Evolutionary conservation across 2,888 invertebrate species (phyloP).

Genomic region (Tetheella fluctuosa): DNA sequence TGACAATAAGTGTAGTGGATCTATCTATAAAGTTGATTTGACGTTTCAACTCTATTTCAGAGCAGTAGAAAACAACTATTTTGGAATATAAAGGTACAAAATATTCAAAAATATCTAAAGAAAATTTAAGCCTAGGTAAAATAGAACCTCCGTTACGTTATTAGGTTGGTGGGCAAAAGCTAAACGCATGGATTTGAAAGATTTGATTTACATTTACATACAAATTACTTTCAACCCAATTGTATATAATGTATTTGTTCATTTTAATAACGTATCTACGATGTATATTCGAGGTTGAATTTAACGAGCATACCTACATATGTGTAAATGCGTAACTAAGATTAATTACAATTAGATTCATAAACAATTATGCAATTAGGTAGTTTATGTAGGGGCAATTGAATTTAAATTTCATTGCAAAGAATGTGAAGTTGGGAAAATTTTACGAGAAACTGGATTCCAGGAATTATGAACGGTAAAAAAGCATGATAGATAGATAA

Average conservation of each 20-base stretch:
- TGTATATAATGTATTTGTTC: background rate
- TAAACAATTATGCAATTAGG: background rate
- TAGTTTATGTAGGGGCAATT: background rate
- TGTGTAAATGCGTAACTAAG: background rate
- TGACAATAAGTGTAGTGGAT: too few species aligned
- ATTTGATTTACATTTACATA: background rate
- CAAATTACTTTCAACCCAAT: background rate
- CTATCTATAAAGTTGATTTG: too few species aligned
- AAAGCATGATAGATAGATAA: background rate
- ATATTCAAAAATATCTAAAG: too few species aligned
- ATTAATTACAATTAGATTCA: background rate
- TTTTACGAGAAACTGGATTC: too few species aligned
- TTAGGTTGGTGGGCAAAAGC: background rate
- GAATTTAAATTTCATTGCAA: background rate
- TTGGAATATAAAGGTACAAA: too few species aligned
- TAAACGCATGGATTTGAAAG: background rate
- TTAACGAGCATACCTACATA: background rate
- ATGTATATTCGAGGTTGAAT: background rate
- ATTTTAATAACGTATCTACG: background rate
- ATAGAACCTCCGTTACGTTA: too few species aligned
- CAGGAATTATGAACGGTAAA: background rate
- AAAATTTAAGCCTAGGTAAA: too few species aligned
- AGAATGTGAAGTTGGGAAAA: background rate
- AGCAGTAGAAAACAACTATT: too few species aligned
- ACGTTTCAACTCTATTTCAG: too few species aligned